Base-by-base conservation (phyloP, 2,888 invertebrate species). In the Uloborus plumipes region DNA sequence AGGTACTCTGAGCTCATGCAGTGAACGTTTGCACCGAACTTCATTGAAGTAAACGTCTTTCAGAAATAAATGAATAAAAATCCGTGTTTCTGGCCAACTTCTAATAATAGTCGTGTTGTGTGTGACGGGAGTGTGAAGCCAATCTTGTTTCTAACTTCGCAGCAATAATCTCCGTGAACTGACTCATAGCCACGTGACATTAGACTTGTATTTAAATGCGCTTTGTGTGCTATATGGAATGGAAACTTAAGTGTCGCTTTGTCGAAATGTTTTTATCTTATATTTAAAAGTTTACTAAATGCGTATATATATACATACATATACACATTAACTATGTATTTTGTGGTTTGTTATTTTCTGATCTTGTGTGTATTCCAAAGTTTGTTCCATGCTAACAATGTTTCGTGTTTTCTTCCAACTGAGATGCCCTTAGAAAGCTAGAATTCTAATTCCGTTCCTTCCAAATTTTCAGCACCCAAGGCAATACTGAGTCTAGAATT, bases 291-390 rank as follows among this genome's bases (percentile, higher is more conserved):
- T 82, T 82, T 80, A 80, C 80, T 76, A 75, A 76, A 82, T 76
- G 81, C 75, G 81, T 76, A 82, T 81, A 81, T 81, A 81, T 80
- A 81, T 81, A 71, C 61, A 78, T 79, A 79, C 66, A 67, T 67
- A 67, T 77, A 78, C 69, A 80, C 39, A 39, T 39, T 80, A 80
- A 80, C 80, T 80, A 71, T 78, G 80, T 80, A 80, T 80, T 80
- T 80, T 80, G 80, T 80, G 80, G 80, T 70, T 77, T 76, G 83
- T 83, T 83, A 77, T 82, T 83, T 83, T 83, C 72, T 72, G 77
- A 83, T 77, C 83, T 72, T 77, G 70, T 76, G 31, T 70, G 69
- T 66, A 73, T 80, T 62, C 70, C 62, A 74, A 20, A 51, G 39
- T 20, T 16, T 69, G 50, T 80, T 80, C 70, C 74, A 70, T 74